Base-by-base conservation (phyloP, 2,113 vertebrate species). In the Sterna hirundo region DNA sequence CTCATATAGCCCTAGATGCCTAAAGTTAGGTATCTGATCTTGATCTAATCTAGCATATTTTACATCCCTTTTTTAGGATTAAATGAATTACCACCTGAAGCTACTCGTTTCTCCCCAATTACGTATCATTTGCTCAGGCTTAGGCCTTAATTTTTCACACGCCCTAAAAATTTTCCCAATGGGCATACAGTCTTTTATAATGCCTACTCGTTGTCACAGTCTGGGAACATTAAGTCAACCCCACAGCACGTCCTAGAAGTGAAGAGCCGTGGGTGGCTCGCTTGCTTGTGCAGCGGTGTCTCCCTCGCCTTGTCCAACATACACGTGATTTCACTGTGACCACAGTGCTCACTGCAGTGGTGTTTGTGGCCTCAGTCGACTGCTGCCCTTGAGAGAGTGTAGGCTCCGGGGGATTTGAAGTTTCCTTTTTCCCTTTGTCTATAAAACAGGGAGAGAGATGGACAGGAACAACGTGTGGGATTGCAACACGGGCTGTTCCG, bases 261-360 rank as follows among this genome's bases (percentile, higher is more conserved):
- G 19, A 40, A 61, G 27, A 92, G 4, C 16, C 12, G 4, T n/a
- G 23, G 10, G 46, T 82, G n/a, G 7, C 23, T 91, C 51, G 10
- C 38, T 65, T 57, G 12, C 46, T 94, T 90, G 71, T 70, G 36
- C 70, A 65, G 23, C 2, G 1, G 3, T 61, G 3, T 52, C 66
- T 69, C 57, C 26, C 18, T 32, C 18, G 21, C 34, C 30, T 77
- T 79, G 29, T 38, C 34, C 44, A 16, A 62, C 38, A 23, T 12
- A 11, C 38, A 14, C 0, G 0, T 38, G 26, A 79, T 79, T 70
- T 87, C 57, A 21, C 29, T 0, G 0, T 51, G 25, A 58, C 27
- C 60, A 52, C 60, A 40, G 22, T 5, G 21, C 27, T 81, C 26
- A 32, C 27, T 82, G 38, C 17, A 42, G 4, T 38, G 10, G 15